These are phyloP conservation scores for Eilema depressum DNA, from an alignment of 2,888 invertebrate genomes.

Conservation along the genomic window DNA sequence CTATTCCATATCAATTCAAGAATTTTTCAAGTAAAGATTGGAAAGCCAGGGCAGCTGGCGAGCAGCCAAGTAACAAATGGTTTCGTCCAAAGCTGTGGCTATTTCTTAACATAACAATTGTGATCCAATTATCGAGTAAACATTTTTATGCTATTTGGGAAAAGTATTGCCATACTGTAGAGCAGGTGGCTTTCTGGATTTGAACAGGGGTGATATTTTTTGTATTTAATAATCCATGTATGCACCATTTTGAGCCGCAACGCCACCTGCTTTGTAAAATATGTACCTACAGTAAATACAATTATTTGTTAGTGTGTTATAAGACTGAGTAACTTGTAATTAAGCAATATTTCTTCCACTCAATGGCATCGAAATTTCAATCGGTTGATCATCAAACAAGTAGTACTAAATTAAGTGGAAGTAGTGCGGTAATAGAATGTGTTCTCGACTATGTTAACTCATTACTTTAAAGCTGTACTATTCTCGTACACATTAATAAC, in stretches of 20 bases:
- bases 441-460: not conserved
- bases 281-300: not conserved
- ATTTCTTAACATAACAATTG: constrained; percentile 9
- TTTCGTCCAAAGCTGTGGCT: constrained; percentile 7
- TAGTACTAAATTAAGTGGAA: constrained; percentile 26
- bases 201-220: not conserved
- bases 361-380: constrained; percentile 28
- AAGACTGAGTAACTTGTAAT: not conserved
- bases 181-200: not conserved
- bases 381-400: constrained; percentile 35
- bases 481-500: not conserved
- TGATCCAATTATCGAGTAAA: constrained; percentile 9
- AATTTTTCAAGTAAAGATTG: constrained; percentile 14
- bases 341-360: constrained; percentile 6
- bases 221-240: not conserved
- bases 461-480: not conserved
- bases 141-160: constrained; percentile 3
- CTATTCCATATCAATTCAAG: constrained; percentile 11
- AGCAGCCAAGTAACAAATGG: constrained; percentile 10
- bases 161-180: constrained; percentile 2
- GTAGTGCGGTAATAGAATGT: constrained; percentile 11
- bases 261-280: not conserved
- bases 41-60: constrained; percentile 5
- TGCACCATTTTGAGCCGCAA: not conserved
- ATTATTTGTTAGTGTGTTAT: too few relatives aligned